Evolutionary conservation across 2,888 invertebrate genomes (phyloP), one percentile per base, ranked within the genome.

Genomic region (Orthonevra nobilis): DNA sequence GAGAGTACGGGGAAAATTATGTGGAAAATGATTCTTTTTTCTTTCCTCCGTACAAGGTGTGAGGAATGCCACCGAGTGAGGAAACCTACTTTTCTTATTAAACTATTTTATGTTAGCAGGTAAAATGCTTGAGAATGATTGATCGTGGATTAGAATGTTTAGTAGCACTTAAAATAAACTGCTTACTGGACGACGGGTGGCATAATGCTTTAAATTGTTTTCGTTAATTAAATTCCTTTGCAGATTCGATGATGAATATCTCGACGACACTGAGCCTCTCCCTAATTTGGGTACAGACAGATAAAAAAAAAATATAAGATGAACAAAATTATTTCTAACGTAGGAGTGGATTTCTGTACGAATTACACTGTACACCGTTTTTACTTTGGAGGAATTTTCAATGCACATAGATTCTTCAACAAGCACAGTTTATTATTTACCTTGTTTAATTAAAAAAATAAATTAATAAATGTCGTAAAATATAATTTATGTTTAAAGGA

Each of bases 111-210:
- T 50, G 36, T 48, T 50, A 63, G 32, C 9, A 54, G 32, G 56
- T 23, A 73, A 10, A 60, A 46, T 32, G 44, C 42, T 68, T 40
- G 38, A 23, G 42, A 23, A 77, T 77, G 70, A 70, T 64, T 19
- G 34, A 70, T 64, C 23, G 34, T 70, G 50, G 46, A 73, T 72
- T 66, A 79, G 48, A 63, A 58, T 66, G 46, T 54, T 54, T n/a
- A n/a, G n/a, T n/a, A n/a, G 46, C 34, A 50, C 28, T n/a, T n/a
- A n/a, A 58, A 66, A 54, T 44, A 15, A 61, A 32, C n/a, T 73
- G 73, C 79, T 79, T 79, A 79, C 79, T 73, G 48, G 46, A 73
- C 79, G 54, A 79, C 72, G 44, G 79, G 79, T 68, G 79, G 79
- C 79, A 79, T 79, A 12, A 6, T 70, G 26, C n/a, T n/a, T n/a